Percentiles rank a stretch among this genome's conserved stretches.
Conservation (phyloP, 2,797 vertebrate genomes). For the Muraenolepis orangiensis region DNA sequence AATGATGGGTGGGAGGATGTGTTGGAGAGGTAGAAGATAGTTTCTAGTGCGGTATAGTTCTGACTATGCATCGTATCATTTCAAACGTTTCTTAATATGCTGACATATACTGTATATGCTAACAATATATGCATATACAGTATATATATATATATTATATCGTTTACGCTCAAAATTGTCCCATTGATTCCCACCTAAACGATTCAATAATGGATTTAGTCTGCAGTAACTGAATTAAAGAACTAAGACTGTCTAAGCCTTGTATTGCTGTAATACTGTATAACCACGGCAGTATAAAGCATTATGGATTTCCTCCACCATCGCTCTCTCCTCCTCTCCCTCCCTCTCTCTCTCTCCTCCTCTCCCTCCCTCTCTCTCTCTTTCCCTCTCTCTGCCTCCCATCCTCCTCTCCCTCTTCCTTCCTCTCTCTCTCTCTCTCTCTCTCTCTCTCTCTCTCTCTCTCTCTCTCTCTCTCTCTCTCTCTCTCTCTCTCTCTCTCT, state of each 20-base stretch:
- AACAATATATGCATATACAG: not conserved
- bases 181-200: not conserved
- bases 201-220: not conserved
- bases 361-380: too few species aligned
- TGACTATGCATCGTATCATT: too few species aligned
- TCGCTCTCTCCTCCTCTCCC: too few species aligned
- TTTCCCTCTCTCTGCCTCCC: too few species aligned
- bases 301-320: too few species aligned
- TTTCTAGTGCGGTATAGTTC: too few species aligned
- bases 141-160: not conserved
- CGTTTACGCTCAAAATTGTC: not conserved
- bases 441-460: slow-evolving; percentile 35
- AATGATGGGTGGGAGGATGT: too few species aligned
- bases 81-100: not conserved
- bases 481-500: not conserved
- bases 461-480: slow-evolving; percentile 19
- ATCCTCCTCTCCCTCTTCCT: too few species aligned
- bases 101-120: not conserved
- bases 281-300: not conserved
- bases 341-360: too few species aligned
- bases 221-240: not conserved
- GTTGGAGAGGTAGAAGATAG: too few species aligned
- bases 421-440: slow-evolving; percentile 29
- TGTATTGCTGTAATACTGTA: not conserved
- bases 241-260: not conserved